These are phyloP conservation scores for Serranochromis macrocephalus DNA, from an alignment of 2,113 vertebrate genomes.

Conservation along the genomic window DNA sequence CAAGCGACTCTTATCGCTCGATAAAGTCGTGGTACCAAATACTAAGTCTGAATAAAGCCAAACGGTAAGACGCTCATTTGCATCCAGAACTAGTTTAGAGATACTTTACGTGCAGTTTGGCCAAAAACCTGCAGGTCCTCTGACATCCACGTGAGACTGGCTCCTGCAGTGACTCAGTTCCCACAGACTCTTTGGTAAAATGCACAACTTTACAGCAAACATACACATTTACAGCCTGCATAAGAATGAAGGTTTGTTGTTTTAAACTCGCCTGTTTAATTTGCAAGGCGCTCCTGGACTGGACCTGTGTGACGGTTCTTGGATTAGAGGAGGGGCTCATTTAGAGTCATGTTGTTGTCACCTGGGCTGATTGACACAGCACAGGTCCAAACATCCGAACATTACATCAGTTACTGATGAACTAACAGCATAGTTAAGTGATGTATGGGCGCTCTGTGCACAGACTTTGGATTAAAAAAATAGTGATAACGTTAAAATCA, in stretches of 20 bases:
- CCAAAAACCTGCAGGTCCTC: background rate
- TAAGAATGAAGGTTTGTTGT: background rate
- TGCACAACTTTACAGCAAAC: background rate
- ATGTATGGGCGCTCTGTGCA: rapidly evolving
- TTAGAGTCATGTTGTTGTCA: background rate
- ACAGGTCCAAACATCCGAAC: background rate
- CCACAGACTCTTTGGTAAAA: background rate
- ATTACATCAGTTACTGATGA: background rate
- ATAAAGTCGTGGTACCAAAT: background rate
- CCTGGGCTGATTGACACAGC: background rate
- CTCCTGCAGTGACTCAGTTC: background rate
- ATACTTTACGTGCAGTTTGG: background rate
- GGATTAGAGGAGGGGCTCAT: background rate
- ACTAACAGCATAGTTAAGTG: background rate
- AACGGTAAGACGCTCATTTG: background rate
- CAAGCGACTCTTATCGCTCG: background rate
- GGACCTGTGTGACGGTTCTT: rapidly evolving
- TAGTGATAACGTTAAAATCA: background rate
- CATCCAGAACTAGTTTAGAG: background rate
- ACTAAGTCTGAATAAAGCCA: background rate
- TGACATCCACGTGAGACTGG: background rate
- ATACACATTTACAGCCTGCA: background rate
- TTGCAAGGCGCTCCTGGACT: background rate
- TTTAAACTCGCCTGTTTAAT: background rate
- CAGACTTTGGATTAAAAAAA: background rate